Percentiles rank a stretch among this genome's conserved stretches.
Evolutionary conservation across 2,888 invertebrate genomes (phyloP).

Genomic region (Chloroclysta siterata): DNA sequence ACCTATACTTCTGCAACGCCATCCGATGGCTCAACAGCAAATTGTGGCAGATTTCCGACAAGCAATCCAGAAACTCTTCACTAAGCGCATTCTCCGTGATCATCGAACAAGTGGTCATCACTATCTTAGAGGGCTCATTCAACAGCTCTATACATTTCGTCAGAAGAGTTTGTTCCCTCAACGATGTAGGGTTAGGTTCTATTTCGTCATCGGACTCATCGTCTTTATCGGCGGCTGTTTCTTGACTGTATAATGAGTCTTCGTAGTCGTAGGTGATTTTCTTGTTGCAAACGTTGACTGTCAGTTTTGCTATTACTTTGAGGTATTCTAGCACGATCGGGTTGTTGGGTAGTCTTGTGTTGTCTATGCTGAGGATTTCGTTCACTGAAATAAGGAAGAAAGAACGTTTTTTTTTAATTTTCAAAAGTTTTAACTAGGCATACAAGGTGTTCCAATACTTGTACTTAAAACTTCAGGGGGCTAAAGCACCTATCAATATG

Average conservation of each 20-base stretch:
- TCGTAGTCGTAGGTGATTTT: conserved; percentile 74
- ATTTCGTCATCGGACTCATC: conserved; percentile 85
- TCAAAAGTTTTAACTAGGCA: no score
- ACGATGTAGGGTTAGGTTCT: conserved; percentile 77
- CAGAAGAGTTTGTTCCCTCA: conserved; percentile 75
- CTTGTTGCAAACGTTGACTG: conserved; percentile 75
- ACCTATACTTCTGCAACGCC: conserved; percentile 94
- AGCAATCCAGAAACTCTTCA: conserved; percentile 86
- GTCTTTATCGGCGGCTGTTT: conserved; percentile 80
- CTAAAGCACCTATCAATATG: no score
- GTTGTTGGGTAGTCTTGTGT: conserved; percentile 83
- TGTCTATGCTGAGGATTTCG: conserved; percentile 79
- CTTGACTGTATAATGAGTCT: conserved; percentile 78
- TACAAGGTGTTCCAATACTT: no score
- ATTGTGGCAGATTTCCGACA: conserved; percentile 93
- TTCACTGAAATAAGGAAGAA: conserved; percentile 64
- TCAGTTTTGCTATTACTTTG: conserved; percentile 74
- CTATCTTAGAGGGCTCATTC: conserved; percentile 83
- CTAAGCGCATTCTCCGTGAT: conserved; percentile 80
- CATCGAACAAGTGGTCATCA: conserved; percentile 75
- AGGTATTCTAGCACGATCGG: conserved; percentile 72
- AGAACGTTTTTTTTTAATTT: no score
- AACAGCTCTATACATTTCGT: conserved; percentile 87
- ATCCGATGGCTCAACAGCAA: conserved; percentile 91
- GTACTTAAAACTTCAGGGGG: no score